Percentiles rank a stretch among this genome's conserved stretches.
These are phyloP conservation scores for Phoxinus dragarum DNA, from an alignment of 2,797 vertebrate species.

Conservation along the genomic window DNA sequence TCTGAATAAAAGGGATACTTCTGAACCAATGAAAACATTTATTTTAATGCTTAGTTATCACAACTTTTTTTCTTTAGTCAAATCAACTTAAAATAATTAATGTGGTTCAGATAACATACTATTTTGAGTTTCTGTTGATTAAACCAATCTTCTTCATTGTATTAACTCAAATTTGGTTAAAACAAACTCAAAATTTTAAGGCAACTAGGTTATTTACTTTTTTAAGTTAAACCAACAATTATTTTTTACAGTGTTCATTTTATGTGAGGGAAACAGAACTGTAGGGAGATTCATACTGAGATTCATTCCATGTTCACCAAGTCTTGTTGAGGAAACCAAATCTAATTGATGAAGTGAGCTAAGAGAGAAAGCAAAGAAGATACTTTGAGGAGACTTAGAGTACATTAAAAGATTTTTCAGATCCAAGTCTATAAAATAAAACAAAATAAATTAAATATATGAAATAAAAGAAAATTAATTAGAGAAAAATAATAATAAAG, in stretches of 20 bases:
- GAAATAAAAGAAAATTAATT: too few species aligned
- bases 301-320: slow-evolving; percentile 10
- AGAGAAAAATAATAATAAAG: neutral
- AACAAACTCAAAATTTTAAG: too few species aligned
- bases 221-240: too few species aligned
- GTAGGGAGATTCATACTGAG: slow-evolving; percentile 12
- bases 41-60: too few species aligned
- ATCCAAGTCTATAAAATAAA: neutral
- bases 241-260: slow-evolving; percentile 4
- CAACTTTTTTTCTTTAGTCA: too few species aligned
- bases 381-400: neutral
- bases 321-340: neutral
- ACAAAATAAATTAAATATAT: too few species aligned
- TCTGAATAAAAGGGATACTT: neutral
- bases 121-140: too few species aligned
- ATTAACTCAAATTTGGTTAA: too few species aligned
- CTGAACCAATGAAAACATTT: neutral
- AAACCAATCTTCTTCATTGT: too few species aligned
- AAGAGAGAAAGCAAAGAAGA: neutral
- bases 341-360: neutral
- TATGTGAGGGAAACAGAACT: slow-evolving; percentile 24
- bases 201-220: too few species aligned
- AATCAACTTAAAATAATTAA: too few species aligned
- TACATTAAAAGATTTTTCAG: neutral
- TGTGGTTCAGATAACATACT: too few species aligned